Evolutionary conservation across 1,140 invertebrate species (phyloP), one percentile per base, ranked within the genome.

Genomic region (Heliothis virescens): DNA sequence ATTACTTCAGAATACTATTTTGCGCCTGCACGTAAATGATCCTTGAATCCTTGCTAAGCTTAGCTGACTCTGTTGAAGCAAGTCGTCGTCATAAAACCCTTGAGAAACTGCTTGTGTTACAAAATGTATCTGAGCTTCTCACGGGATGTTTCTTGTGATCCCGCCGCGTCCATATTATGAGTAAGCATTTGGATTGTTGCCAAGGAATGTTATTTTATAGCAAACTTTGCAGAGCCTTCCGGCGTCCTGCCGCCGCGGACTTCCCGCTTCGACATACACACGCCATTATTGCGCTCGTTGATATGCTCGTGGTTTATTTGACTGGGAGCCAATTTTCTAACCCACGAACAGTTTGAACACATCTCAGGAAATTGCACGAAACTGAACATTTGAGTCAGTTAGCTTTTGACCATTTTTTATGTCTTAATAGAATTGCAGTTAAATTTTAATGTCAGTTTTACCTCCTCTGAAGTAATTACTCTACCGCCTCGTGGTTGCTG

Each of bases 171-270:
- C 15, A 76, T 76, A 52, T 65, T 79, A 69, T 79, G 76, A 80
- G 63, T 81, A 82, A 84, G 80, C 82, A 80, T 86, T 80, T 89
- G 86, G 86, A 81, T 77, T 72, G 48, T 77, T 67, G 82, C 86
- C 87, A 89, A 79, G 52, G 74, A 63, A 78, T 63, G 53, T 71
- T 71, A 50, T 79, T 73, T 76, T 71, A 73, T 78, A 74, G 85
- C 57, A 57, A 83, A 75, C 74, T 78, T 79, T 77, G 82, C 79
- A 80, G 62, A 80, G 47, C 77, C 82, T 86, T 87, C 85, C 86
- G 85, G 82, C 86, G 79, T 84, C 79, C 84, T 87, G 86, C 85
- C 84, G 83, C 57, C 53, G 55, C 52, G 53, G 52, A 47, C 52
- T 76, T 60, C 16, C 72, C 53, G 52, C 69, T 57, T 72, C 52